A percentile compares a stretch with the other conserved stretches of the same genome.
Evolutionary conservation across 2,113 vertebrate genomes (phyloP).

Genomic region (Ellobius talpinus): DNA sequence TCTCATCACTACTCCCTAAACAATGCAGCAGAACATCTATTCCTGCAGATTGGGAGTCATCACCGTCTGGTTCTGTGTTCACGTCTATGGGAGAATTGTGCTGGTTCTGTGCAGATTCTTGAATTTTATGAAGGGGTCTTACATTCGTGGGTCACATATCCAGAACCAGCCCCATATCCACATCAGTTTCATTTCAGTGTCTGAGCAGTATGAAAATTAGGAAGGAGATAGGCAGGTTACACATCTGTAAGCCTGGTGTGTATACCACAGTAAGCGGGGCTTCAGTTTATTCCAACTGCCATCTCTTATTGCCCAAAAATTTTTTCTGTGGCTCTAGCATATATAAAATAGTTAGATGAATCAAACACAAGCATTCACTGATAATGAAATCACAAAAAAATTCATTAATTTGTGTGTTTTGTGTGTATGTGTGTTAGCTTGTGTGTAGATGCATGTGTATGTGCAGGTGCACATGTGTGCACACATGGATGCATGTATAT

Average conservation of each 20-base stretch:
- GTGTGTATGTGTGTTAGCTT: not conserved
- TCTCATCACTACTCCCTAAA: not conserved
- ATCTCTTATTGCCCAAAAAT: not conserved
- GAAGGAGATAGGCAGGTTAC: not conserved
- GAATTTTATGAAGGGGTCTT: not conserved
- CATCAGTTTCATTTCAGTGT: not conserved
- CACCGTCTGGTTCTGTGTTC: not conserved
- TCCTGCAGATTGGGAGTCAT: not conserved
- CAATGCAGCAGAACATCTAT: not conserved
- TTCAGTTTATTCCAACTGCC: not conserved
- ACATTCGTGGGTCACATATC: not conserved
- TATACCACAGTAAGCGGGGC: not conserved
- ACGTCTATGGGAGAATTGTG: not conserved
- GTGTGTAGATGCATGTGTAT: not conserved
- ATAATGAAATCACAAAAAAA: not conserved
- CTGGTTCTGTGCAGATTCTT: not conserved
- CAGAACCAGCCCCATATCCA: not conserved
- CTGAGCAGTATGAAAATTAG: not conserved
- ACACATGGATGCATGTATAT: not conserved
- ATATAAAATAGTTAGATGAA: not conserved
- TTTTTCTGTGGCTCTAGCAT: not conserved
- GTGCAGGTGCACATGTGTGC: not conserved
- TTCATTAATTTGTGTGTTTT: not conserved
- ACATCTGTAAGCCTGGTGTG: not conserved
- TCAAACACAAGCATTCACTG: not conserved